A percentile compares a stretch with the other conserved stretches of the same genome.
Conservation (phyloP, 2,113 vertebrate genomes). For the Nothoprocta perdicaria region DNA sequence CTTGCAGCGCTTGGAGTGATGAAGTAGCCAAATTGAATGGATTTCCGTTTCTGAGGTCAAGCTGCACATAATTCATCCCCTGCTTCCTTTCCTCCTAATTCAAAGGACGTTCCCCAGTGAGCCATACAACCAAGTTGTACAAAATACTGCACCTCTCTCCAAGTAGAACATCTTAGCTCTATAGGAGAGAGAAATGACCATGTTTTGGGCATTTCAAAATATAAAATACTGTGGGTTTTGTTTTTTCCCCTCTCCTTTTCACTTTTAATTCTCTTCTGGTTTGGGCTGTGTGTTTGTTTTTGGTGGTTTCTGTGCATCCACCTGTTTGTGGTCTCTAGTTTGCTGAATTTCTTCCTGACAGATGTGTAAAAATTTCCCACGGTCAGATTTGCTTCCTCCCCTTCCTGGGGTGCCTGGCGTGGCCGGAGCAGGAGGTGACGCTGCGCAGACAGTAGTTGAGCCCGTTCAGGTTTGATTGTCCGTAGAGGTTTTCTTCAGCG, state of each 20-base stretch:
- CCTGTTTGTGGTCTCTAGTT: background rate
- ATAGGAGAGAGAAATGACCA: background rate
- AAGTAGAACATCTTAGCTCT: accelerated
- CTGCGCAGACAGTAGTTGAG: background rate
- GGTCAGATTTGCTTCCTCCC: background rate
- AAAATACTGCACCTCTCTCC: background rate
- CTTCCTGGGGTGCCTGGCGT: accelerated
- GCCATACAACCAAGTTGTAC: background rate
- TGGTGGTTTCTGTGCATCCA: background rate
- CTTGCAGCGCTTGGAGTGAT: background rate
- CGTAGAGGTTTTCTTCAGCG: background rate
- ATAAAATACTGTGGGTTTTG: background rate
- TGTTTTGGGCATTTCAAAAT: accelerated
- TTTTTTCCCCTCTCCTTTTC: background rate
- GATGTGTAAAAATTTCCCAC: background rate
- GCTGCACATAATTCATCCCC: background rate
- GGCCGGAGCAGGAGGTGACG: background rate
- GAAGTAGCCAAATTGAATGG: background rate
- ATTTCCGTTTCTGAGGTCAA: constrained; percentile 2
- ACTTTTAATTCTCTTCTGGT: background rate
- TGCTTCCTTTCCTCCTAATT: background rate
- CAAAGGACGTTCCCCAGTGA: accelerated
- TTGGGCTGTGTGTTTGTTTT: background rate
- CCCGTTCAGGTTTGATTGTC: background rate
- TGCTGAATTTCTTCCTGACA: background rate